phyloP scores from a whole-genome alignment of 2,797 vertebrate genomes.

The Peromyscus aztecus region DNA sequence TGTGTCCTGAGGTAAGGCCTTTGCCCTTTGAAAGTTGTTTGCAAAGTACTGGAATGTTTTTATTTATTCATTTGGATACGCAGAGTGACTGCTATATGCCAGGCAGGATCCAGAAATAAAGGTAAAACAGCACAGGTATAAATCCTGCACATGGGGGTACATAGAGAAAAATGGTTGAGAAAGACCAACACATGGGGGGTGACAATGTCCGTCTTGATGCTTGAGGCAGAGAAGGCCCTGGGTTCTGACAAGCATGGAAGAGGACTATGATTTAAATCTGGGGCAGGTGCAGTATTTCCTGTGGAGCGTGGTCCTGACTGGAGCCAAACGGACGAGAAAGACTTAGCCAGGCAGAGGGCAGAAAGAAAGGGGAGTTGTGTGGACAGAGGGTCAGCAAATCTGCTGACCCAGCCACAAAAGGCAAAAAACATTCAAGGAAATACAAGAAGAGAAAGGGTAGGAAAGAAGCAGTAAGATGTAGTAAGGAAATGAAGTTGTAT shows the following conservation, averaged over 20 bases:
- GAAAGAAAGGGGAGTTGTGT: background rate
- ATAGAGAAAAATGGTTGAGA: background rate
- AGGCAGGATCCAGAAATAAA: constrained; percentile 47
- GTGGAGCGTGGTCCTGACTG: background rate
- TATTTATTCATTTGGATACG: background rate
- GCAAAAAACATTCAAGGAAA: background rate
- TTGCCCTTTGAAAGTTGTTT: constrained; percentile 13
- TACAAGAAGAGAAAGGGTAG: background rate
- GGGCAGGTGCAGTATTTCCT: background rate
- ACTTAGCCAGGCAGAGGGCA: background rate
- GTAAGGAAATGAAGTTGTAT: background rate
- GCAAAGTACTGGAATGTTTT: background rate
- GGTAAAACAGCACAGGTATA: background rate
- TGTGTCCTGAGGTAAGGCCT: constrained; percentile 43
- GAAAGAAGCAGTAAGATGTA: background rate
- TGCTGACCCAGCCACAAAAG: background rate
- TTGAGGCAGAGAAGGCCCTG: background rate
- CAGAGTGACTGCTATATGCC: background rate
- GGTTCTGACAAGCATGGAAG: background rate
- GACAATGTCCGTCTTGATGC: background rate
- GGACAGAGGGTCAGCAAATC: background rate
- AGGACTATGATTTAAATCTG: constrained; percentile 13
- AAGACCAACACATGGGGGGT: background rate
- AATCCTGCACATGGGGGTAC: background rate
- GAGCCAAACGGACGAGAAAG: background rate